Percentiles rank a stretch among this genome's conserved stretches.
phyloP scores from a whole-genome alignment of 2,888 invertebrate species.

The Diploptera punctata region DNA sequence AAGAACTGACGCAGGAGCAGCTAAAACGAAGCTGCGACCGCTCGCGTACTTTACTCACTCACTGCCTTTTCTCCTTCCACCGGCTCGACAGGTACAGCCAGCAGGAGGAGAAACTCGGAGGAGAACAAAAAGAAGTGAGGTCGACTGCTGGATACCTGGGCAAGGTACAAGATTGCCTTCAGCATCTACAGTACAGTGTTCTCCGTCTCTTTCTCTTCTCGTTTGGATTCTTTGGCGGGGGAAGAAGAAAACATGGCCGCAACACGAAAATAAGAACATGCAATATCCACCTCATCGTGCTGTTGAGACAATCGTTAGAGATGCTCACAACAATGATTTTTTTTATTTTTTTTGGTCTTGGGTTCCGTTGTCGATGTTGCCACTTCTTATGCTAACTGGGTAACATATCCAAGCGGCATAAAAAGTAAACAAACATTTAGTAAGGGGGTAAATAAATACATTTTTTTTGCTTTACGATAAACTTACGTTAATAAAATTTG shows the following conservation, averaged over 20 bases:
- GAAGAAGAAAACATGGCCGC: conserved; percentile 12
- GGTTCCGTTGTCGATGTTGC: too few species aligned
- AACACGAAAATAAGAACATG: conserved; percentile 2
- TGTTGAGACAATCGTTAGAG: too few species aligned
- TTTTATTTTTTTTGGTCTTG: too few species aligned
- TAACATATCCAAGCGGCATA: too few species aligned
- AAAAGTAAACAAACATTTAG: too few species aligned
- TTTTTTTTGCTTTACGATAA: too few species aligned
- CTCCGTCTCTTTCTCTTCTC: background rate
- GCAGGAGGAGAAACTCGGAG: background rate
- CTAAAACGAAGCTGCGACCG: background rate
- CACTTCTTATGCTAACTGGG: too few species aligned
- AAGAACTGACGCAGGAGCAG: background rate
- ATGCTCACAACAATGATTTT: too few species aligned
- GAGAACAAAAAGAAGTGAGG: conserved; percentile 10
- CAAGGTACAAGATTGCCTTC: conserved; percentile 28
- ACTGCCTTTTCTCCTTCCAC: conserved; percentile 7
- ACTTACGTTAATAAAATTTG: too few species aligned
- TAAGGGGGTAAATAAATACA: too few species aligned
- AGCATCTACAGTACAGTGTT: conserved; percentile 7
- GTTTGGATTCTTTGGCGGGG: background rate
- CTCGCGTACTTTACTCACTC: background rate
- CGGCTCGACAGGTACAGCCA: conserved; percentile 16
- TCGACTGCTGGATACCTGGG: conserved; percentile 28
- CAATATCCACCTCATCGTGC: too few species aligned